Base-by-base conservation (phyloP, 2,888 invertebrate species). In the Encarsia formosa region DNA sequence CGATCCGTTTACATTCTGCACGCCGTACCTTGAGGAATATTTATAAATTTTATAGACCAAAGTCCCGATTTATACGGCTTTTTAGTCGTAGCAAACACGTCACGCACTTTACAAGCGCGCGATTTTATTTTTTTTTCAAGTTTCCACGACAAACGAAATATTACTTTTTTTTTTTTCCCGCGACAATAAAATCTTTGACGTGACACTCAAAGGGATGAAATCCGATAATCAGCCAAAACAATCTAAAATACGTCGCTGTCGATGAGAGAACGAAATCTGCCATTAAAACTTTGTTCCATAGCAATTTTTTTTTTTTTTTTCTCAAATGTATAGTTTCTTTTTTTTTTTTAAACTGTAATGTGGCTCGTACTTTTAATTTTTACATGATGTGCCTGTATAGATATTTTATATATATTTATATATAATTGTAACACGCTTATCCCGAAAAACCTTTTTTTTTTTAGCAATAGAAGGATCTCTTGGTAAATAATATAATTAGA, bases 371-470 rank as follows among this genome's bases (percentile, higher is more conserved):
- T 38, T 40, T 52, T 38, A 6, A 46, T 52, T 49, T 54, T 51
- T 58, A 56, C 55, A 57, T 56, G 34, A 52, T 49, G 49, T 42
- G 51, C 48, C 47, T 51, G 46, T 52, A 49, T 43, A 49, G 57
- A 51, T 58, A n/a, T n/a, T n/a, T n/a, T n/a, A n/a, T n/a, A n/a
- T n/a, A n/a, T n/a, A 57, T 52, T 45, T 49, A 52, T 44, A 52
- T 59, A 52, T 59, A 59, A 57, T 53, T 56, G 47, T 59, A 59
- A 58, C 50, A 58, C 52, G 54, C 52, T 49, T 57, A 59, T 59
- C 19, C 49, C 35, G 56, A 62, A n/a, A n/a, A 60, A 57, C 57
- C 57, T 50, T 40, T 44, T 35, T 47, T 24, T 20, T 51, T 22
- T 42, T 38, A 13, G 15, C 13, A 45, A 31, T 49, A 45, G 35